Evolutionary conservation across 2,888 invertebrate species (phyloP).

Genomic region (Phyto melanocephala): DNA sequence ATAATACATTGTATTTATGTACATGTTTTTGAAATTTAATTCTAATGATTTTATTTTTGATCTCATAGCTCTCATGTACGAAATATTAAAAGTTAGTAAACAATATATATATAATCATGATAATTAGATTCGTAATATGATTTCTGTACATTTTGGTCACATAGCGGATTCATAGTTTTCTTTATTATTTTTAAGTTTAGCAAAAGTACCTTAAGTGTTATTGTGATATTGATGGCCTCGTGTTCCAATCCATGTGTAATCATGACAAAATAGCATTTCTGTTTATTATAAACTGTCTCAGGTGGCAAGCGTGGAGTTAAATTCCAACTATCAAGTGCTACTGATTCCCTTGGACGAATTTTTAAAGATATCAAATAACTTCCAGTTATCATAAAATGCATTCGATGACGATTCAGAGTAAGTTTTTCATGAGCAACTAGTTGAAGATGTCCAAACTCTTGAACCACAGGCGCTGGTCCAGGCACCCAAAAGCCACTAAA

Average conservation of each 20-base stretch:
- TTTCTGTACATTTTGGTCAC: too few species aligned
- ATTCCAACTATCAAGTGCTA: conserved; percentile 69
- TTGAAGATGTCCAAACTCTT: conserved; percentile 69
- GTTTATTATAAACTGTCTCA: conserved; percentile 68
- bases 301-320: conserved; percentile 68
- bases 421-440: conserved; percentile 63
- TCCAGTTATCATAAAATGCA: conserved; percentile 69
- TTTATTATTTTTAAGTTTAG: too few species aligned
- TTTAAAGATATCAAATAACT: conserved; percentile 70
- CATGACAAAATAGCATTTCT: conserved; percentile 71
- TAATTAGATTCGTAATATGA: too few species aligned
- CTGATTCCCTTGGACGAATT: conserved; percentile 70
- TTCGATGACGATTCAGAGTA: conserved; percentile 62
- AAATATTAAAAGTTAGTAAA: too few species aligned
- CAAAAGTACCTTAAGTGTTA: conserved; percentile 71
- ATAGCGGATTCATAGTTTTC: too few species aligned
- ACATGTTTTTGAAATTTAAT: too few species aligned
- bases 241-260: conserved; percentile 72
- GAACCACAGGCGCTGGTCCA: conserved; percentile 69
- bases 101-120: too few species aligned
- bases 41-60: too few species aligned
- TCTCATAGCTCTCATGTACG: too few species aligned
- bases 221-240: conserved; percentile 69
- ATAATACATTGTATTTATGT: too few species aligned
- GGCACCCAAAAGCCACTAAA: conserved; percentile 72